Evolutionary conservation across 1,140 invertebrate genomes (phyloP).

Genomic region (Ruditapes philippinarum): DNA sequence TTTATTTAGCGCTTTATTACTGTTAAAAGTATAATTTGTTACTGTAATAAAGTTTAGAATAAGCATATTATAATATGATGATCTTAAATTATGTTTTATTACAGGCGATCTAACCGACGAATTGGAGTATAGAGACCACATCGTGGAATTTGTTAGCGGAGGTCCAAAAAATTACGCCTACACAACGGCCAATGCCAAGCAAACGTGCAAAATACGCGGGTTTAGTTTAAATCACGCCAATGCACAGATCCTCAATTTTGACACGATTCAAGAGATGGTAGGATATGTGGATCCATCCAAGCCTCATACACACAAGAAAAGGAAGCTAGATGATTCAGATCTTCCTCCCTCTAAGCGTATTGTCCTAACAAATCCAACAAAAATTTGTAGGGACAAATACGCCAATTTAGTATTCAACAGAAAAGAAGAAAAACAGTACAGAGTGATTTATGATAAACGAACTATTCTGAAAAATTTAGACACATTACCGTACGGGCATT

Average conservation of each 20-base stretch:
- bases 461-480: too few species aligned
- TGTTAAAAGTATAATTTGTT: too few species aligned
- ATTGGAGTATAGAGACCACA: slow-evolving; percentile 56
- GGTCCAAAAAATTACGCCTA: slow-evolving; percentile 74
- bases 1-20: too few species aligned
- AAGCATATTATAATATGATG: too few species aligned
- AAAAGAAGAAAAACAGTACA: too few species aligned
- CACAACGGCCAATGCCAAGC: slow-evolving; percentile 43
- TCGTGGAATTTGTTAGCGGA: slow-evolving; percentile 61
- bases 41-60: too few species aligned
- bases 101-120: too few species aligned
- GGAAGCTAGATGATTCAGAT: slow-evolving; percentile 13
- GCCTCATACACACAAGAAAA: slow-evolving; percentile 21
- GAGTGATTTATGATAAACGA: too few species aligned
- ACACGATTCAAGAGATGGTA: background rate
- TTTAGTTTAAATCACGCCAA: slow-evolving; percentile 61
- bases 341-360: background rate
- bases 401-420: too few species aligned
- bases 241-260: slow-evolving; percentile 11
- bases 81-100: too few species aligned
- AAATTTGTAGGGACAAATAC: too few species aligned
- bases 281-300: background rate
- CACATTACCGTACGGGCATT: too few species aligned
- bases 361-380: slow-evolving; percentile 2
- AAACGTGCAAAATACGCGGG: slow-evolving; percentile 65